A percentile compares a stretch with the other conserved stretches of the same genome.
These are phyloP conservation scores for Ciconia nigra DNA, from an alignment of 2,797 vertebrate species.

Conservation along the genomic window DNA sequence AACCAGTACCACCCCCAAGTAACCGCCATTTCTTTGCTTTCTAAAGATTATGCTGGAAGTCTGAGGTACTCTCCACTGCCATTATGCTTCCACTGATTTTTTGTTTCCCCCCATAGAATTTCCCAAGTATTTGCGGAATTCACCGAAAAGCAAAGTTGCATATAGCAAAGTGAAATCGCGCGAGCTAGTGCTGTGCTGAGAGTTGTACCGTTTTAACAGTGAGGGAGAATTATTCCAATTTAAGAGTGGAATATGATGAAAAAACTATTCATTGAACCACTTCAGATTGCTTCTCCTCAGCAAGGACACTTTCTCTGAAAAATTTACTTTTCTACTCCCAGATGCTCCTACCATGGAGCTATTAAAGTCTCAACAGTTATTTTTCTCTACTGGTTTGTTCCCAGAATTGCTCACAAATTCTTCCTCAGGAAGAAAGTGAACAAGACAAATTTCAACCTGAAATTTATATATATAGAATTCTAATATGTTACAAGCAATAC, in stretches of 20 bases:
- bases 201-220: neutral
- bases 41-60: neutral
- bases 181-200: neutral
- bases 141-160: neutral
- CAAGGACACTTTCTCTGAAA: neutral
- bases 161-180: neutral
- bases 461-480: neutral
- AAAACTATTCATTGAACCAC: neutral
- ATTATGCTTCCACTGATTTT: neutral
- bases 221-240: neutral
- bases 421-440: neutral
- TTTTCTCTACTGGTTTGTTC: neutral
- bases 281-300: neutral
- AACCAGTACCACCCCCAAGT: neutral
- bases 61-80: neutral
- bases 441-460: neutral
- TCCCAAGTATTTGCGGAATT: neutral
- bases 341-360: neutral
- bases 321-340: neutral
- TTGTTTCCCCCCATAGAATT: neutral
- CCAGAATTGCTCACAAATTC: neutral
- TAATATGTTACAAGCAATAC: neutral
- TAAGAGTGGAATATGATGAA: neutral
- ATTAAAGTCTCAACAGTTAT: neutral
- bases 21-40: neutral